Base-by-base conservation (phyloP, 2,113 vertebrate genomes). In the Boleophthalmus pectinirostris region DNA sequence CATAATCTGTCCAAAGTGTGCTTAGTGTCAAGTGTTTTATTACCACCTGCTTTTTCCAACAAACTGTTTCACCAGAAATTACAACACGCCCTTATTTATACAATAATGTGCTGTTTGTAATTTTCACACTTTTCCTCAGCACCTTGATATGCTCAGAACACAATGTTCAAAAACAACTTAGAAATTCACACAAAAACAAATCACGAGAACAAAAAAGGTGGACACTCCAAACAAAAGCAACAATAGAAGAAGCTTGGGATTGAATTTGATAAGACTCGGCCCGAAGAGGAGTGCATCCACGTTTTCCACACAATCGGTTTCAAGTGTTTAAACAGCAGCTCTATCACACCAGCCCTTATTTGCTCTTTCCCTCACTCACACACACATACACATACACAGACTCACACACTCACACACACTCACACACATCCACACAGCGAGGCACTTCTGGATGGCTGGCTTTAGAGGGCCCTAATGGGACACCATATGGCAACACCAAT, bases 401-500 rank as follows among this genome's bases (percentile, higher is more conserved):
- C 69, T 65, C 63, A 70, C 68, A 65, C 56, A 74, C 61, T 64
- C 38, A 21, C 58, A 70, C 43, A 13, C 45, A 65, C 69, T 65
- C 63, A 70, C 71, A 68, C 49, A 72, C 61, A 68, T 43, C 75
- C 72, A 70, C 65, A 51, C 54, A 45, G 66, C 74, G 70, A 66
- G 53, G 74, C 51, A 66, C 61, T 68, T 75, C 2, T 79, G 66
- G 73, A 80, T 70, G 63, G 65, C 74, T 87, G 73, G 79, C 75
- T 82, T 83, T 35, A 54, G 68, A 73, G 53, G 53, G 70, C 46
- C 75, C 82, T 78, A 84, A 90, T 85, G 84, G 71, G 87, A 83
- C 73, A 76, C 84, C 88, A 90, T 88, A 89, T 81, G 84, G 84
- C 83, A 79, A 66, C 78, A 6, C 79, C 35, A 74, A 75, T 73